Evolutionary conservation across 2,113 vertebrate genomes (phyloP), one percentile per base, ranked within the genome.

Genomic region (Pogona vitticeps): DNA sequence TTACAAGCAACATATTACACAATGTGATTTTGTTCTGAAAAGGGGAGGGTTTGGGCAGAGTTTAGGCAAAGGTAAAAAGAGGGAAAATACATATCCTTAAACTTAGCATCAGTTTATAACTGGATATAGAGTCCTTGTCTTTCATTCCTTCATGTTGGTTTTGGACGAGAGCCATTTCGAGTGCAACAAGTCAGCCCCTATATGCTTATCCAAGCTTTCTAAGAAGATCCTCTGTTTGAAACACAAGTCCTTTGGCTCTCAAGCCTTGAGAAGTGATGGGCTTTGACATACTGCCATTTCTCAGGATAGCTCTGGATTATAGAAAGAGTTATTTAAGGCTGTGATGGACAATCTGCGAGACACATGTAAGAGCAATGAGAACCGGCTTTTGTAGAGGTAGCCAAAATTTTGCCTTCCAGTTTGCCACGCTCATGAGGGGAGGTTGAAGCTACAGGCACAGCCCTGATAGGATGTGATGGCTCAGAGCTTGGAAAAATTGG

Each of bases 161-260:
- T 93, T 95, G 91, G 92, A 68, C 72, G 61, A 58, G 33, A 91
- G 92, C 95, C 92, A 94, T 81, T 40, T 76, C 68, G 40, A 52
- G 58, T 83, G 59, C 70, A 91, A 89, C 89, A 84, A 90, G 92
- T 70, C 72, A 0, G 0, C 85, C 89, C 87, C 73, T 94, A 0
- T 87, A 26, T 80, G 82, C 46, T 52, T 83, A 90, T 38, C 70
- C 88, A 80, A 40, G 67, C 75, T 83, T 75, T 73, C 85, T 91
- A 79, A 88, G 91, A 93, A 92, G 87, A 86, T 75, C 76, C 33
- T 88, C 77, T 1, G 0, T 95, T 79, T 67, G 56, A 40, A 92
- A 52, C 81, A 28, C 38, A 87, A 85, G 80, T 81, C 85, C 88
- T 61, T 6, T 1, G n/a, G 46, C 78, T 83, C 46, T 56, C 14